phyloP scores from a whole-genome alignment of 2,113 vertebrate species.

The Balaeniceps rex region DNA sequence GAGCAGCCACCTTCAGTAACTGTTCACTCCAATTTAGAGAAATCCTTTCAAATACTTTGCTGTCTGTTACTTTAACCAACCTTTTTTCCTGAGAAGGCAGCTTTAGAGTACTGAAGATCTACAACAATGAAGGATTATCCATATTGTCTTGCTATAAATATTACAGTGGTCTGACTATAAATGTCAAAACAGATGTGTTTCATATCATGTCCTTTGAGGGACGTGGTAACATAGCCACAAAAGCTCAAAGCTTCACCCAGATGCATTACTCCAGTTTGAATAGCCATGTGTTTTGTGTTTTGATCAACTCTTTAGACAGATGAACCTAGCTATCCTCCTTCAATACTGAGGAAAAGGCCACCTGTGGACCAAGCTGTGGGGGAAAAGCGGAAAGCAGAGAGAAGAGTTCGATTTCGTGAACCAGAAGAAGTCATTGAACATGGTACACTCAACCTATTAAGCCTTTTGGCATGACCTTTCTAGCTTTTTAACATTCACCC shows the following conservation, averaged over 20 bases:
- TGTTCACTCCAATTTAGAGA: background rate
- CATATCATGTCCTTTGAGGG: accelerated
- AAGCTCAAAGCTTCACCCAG: background rate
- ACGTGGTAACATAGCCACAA: background rate
- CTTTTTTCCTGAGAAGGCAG: background rate
- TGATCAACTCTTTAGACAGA: conserved; percentile 12
- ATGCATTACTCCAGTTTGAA: background rate
- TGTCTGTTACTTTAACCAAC: background rate
- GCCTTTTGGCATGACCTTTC: background rate
- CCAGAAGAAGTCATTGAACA: conserved; percentile 81
- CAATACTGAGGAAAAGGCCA: conserved; percentile 84
- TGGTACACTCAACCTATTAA: conserved; percentile 70
- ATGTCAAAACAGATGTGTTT: background rate
- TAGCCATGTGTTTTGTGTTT: background rate
- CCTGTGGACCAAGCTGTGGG: conserved; percentile 14
- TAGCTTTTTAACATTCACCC: background rate
- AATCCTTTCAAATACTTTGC: background rate
- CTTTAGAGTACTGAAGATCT: background rate
- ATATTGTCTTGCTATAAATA: background rate
- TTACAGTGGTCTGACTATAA: background rate
- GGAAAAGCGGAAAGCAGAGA: conserved; percentile 71
- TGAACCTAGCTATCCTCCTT: conserved; percentile 75
- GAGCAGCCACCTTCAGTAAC: background rate
- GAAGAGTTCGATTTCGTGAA: conserved; percentile 88
- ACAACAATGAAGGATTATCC: background rate